phyloP scores from a whole-genome alignment of 2,113 vertebrate species.

The Mesoclemmys tuberculata region DNA sequence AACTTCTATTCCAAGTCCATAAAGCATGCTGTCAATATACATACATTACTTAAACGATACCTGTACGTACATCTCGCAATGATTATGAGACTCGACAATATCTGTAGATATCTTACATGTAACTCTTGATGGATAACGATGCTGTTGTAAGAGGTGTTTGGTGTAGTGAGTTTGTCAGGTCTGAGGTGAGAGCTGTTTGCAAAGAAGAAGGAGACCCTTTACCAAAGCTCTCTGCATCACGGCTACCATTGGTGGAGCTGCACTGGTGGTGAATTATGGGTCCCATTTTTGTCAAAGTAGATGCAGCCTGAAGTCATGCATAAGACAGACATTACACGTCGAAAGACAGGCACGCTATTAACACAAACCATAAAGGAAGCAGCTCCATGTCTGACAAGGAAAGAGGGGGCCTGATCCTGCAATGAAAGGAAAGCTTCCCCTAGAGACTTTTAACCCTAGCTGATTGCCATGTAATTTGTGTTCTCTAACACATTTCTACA shows the following conservation, averaged over 20 bases:
- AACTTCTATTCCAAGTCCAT: not conserved
- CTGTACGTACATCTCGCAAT: not conserved
- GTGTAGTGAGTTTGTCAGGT: not conserved
- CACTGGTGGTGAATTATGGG: not conserved
- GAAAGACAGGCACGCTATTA: not conserved
- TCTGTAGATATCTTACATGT: not conserved
- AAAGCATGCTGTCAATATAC: not conserved
- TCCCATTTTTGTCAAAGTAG: not conserved
- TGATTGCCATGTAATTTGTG: not conserved
- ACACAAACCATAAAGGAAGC: not conserved
- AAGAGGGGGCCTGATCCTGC: not conserved
- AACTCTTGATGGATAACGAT: not conserved
- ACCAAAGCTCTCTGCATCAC: not conserved
- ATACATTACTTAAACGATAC: not conserved
- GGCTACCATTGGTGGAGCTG: not conserved
- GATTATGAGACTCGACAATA: too few relatives aligned
- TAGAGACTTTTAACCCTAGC: not conserved
- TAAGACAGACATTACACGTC: not conserved
- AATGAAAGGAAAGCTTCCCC: not conserved
- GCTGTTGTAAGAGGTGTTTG: not conserved
- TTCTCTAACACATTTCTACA: not conserved
- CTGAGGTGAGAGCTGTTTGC: not conserved
- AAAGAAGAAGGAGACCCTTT: not conserved
- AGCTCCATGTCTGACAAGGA: not conserved
- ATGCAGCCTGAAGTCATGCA: not conserved